Percentiles rank a stretch among this genome's conserved stretches.
Conservation (phyloP, 2,113 vertebrate genomes). For the Coptodon bakossiorum region DNA sequence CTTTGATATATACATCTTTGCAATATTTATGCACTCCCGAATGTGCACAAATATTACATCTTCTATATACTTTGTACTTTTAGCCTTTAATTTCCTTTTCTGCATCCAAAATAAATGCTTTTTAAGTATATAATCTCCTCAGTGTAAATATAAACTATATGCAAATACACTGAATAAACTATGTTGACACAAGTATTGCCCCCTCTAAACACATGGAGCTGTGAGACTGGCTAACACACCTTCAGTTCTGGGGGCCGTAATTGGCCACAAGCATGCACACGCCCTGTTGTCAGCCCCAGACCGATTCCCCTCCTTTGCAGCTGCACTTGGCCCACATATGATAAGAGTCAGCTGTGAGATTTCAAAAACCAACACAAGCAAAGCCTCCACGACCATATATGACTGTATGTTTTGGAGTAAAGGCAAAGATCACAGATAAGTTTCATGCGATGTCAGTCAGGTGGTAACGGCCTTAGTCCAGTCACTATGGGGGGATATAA, state of each 20-base stretch:
- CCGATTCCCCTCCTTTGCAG: background rate
- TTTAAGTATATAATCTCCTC: background rate
- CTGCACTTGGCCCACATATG: slow-evolving; percentile 26
- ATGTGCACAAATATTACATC: background rate
- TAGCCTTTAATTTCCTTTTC: background rate
- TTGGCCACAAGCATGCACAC: slow-evolving; percentile 34
- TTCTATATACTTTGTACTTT: background rate
- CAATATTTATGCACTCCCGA: background rate
- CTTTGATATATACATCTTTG: background rate
- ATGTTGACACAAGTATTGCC: background rate
- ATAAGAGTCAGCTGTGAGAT: slow-evolving; percentile 13
- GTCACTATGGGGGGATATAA: background rate
- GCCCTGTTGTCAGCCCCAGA: background rate
- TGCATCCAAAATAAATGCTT: background rate
- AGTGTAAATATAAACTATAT: background rate
- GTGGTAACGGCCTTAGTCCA: slow-evolving; percentile 4
- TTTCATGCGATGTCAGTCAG: background rate
- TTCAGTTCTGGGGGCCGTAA: slow-evolving; percentile 6
- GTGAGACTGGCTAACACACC: slow-evolving; percentile 26
- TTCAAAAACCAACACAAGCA: background rate
- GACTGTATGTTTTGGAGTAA: background rate
- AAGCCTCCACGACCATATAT: background rate
- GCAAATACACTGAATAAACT: background rate
- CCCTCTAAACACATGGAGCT: background rate
- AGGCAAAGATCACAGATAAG: background rate